Evolutionary conservation across 1,140 invertebrate genomes (phyloP), one percentile per base, ranked within the genome.

Genomic region (Apis cerana): DNA sequence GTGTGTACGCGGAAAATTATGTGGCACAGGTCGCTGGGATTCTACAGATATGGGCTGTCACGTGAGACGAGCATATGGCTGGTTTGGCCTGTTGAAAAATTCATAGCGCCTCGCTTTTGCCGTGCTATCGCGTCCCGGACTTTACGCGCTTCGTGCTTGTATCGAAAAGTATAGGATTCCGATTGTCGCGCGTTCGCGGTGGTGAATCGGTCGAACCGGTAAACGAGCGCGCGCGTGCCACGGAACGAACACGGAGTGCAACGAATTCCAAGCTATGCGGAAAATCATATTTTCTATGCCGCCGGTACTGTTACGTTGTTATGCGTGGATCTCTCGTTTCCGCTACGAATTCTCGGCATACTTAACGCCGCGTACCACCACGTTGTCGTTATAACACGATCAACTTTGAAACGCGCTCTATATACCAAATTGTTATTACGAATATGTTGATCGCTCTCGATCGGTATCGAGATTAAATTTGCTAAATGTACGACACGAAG

Each of bases 241-340:
- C 13, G 70, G 52, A 65, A 67, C 79, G 58, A n/a, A 50, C 21
- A n/a, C 64, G 78, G 33, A 43, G 71, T 81, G 71, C 79, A 81
- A 81, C 61, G 79, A 75, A 81, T 81, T 65, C 79, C 71, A 4
- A 43, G 79, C 79, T 75, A 81, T 75, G 79, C 71, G 79, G 79
- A 75, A 81, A 81, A 81, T 75, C 43, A 11, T 59, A 75, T 75
- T 72, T 75, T 72, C 68, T 48, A 50, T 48, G 52, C 62, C 69
- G 50, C 33, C 12, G 33, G 52, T 80, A 75, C 79, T 74, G 70
- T 80, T 80, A 80, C 70, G 78, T 21, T 48, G 65, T 74, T 74
- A 80, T 58, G 50, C 70, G 54, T 58, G 79, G 61, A 56, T 61
- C 52, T 75, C 71, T 74, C 71, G 79, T 58, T 75, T 81, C 71